These are phyloP conservation scores for Morone chrysops DNA, from an alignment of 2,113 vertebrate species.

Conservation along the genomic window DNA sequence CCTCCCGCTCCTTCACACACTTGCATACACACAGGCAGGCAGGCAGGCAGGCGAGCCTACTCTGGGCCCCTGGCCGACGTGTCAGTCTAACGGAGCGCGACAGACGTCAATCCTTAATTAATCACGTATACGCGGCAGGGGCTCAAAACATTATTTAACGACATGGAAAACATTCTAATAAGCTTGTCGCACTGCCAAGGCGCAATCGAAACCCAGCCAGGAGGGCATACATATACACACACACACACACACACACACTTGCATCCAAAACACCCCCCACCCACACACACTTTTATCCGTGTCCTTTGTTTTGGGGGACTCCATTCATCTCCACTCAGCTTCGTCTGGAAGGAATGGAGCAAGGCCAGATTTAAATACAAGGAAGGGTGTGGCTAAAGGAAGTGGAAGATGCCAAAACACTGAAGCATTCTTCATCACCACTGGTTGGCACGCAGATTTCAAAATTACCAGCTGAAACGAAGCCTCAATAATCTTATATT, in stretches of 20 bases:
- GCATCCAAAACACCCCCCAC: conserved; percentile 22
- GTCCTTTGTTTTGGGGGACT: conserved; percentile 67
- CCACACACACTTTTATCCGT: conserved; percentile 56
- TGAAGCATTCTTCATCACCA: conserved; percentile 41
- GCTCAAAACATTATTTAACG: conserved; percentile 84
- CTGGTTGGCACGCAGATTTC: conserved; percentile 36
- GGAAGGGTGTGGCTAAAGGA: conserved; percentile 67
- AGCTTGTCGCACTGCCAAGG: conserved; percentile 82
- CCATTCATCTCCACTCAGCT: conserved; percentile 68
- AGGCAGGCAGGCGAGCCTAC: conserved; percentile 61
- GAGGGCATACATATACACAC: conserved; percentile 48
- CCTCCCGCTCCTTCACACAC: conserved; percentile 76
- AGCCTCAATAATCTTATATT: not conserved
- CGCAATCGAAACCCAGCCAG: conserved; percentile 73
- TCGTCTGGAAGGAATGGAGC: conserved; percentile 59
- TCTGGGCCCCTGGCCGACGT: conserved; percentile 71
- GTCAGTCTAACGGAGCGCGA: conserved; percentile 78
- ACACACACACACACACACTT: conserved; percentile 8
- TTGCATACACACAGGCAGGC: conserved; percentile 12
- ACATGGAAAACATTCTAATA: conserved; percentile 85
- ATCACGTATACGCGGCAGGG: conserved; percentile 81
- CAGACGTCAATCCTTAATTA: conserved; percentile 84
- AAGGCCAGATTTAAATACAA: conserved; percentile 60
- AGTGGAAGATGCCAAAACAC: conserved; percentile 70
- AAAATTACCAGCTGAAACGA: not conserved